Evolutionary conservation across 2,888 invertebrate species (phyloP), one percentile per base, ranked within the genome.

Genomic region (Catotricha subobsoleta): DNA sequence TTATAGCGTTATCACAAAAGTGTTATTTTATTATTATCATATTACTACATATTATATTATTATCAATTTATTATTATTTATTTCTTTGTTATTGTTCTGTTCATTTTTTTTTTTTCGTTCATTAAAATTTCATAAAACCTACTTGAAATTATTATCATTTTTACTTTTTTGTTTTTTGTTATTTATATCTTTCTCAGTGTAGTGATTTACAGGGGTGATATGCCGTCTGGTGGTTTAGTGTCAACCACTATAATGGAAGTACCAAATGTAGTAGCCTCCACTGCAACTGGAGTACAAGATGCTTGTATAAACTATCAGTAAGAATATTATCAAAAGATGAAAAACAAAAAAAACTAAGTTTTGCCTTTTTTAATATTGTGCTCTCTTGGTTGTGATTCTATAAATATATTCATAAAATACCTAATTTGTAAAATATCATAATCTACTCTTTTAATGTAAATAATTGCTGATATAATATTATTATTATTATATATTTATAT

Each of bases 181-280:
- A 27, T 34, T 20, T 19, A 46, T 46, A 44, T 46, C 49, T 51
- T 49, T 49, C 51, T 52, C 53, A 57, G 56, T 51, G 56, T 54
- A 49, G 48, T 51, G 46, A 51, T 57, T 51, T 58, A 58, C 52
- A 54, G 57, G 45, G 58, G 57, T 47, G 58, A 58, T 47, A 56
- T 58, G 57, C 56, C 57, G 43, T 45, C 45, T 25, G 43, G 45
- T 41, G 28, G 36, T 36, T 21, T 21, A 21, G 25, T 21, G 23
- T 23, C 23, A 21, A 23, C 23, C 36, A 15, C 21, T 13, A 42
- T 28, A 29, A 41, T 30, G 37, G 42, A 42, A 42, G 36, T 28
- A 21, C 41, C 36, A 36, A 33, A 40, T 25, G 27, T 40, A 40
- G 34, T 34, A 34, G 19, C 41, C 39, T 36, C 39, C 30, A 44